These are phyloP conservation scores for Sialis lutaria DNA, from an alignment of 2,888 invertebrate species.

Conservation along the genomic window DNA sequence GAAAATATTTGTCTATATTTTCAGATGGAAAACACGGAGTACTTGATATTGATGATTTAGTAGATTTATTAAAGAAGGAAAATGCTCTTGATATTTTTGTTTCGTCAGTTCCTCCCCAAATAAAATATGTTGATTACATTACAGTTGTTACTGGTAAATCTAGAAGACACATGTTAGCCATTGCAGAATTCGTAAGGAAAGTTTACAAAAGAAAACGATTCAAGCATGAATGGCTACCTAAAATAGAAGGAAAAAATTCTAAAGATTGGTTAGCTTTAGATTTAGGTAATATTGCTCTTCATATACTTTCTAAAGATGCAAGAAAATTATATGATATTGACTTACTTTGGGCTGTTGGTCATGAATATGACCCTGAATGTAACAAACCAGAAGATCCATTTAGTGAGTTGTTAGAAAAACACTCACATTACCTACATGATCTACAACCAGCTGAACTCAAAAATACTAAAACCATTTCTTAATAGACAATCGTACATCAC, in stretches of 20 bases:
- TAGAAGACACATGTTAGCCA: conserved; percentile 51
- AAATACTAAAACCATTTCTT: no score
- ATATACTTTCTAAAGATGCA: conserved; percentile 58
- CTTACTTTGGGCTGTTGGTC: conserved; percentile 77
- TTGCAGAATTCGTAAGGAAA: conserved; percentile 57
- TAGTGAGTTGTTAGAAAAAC: conserved; percentile 45
- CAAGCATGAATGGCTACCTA: conserved; percentile 46
- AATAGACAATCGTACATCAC: no score
- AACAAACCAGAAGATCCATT: conserved; percentile 41
- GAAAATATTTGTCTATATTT: conserved; percentile 13
- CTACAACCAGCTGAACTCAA: conserved; percentile 29
- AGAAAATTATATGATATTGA: conserved; percentile 72
- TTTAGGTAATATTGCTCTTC: conserved; percentile 85
- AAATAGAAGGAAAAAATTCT: conserved; percentile 58
- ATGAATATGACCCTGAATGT: conserved; percentile 55
- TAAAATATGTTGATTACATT: conserved; percentile 71
- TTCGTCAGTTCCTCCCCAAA: conserved; percentile 49
- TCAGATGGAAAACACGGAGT: conserved; percentile 71
- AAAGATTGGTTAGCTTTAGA: conserved; percentile 82
- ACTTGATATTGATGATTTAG: conserved; percentile 74
- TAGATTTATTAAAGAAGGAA: conserved; percentile 56
- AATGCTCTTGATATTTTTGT: conserved; percentile 70
- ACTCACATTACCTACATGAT: conserved; percentile 43
- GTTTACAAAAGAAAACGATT: conserved; percentile 56
- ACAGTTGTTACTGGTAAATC: conserved; percentile 64